Conservation (phyloP, 1,140 invertebrate genomes). For the Musca domestica region DNA sequence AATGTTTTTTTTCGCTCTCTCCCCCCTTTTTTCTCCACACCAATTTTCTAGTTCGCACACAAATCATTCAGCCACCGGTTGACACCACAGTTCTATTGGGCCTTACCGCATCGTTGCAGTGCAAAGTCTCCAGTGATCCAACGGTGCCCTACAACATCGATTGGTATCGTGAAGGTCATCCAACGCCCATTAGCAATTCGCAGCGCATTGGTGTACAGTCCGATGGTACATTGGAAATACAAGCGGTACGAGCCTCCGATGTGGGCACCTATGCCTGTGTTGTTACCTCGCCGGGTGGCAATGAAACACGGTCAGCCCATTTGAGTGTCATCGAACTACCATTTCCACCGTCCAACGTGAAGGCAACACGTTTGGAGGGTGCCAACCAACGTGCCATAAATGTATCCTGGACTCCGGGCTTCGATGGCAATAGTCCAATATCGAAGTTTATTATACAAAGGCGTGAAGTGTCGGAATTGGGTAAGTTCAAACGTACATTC, state of each 20-base stretch:
- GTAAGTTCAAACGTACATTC: conserved; percentile 55
- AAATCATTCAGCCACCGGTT: conserved; percentile 87
- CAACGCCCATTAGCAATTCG: conserved; percentile 55
- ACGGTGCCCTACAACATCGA: conserved; percentile 85
- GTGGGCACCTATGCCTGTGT: conserved; percentile 80
- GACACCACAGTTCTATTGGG: conserved; percentile 86
- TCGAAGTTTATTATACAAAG: conserved; percentile 91
- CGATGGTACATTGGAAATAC: conserved; percentile 78
- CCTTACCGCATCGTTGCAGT: conserved; percentile 85
- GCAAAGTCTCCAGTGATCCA: conserved; percentile 90
- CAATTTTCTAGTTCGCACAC: conserved; percentile 73
- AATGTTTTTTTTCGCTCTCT: conserved; percentile 10
- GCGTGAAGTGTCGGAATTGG: conserved; percentile 79
- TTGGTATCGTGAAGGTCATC: conserved; percentile 86
- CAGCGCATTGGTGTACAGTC: conserved; percentile 68
- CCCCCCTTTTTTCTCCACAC: conserved; percentile 3
- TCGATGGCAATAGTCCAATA: conserved; percentile 95
- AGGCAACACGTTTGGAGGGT: conserved; percentile 67
- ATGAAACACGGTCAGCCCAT: conserved; percentile 81
- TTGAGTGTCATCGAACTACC: conserved; percentile 92
- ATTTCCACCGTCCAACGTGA: conserved; percentile 83
- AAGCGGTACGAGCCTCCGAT: conserved; percentile 76
- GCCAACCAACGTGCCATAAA: conserved; percentile 72
- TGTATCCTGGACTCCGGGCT: conserved; percentile 90
- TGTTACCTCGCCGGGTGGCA: conserved; percentile 81